Evolutionary conservation across 2,113 vertebrate genomes (phyloP).

Genomic region (Catharus fuscescens): DNA sequence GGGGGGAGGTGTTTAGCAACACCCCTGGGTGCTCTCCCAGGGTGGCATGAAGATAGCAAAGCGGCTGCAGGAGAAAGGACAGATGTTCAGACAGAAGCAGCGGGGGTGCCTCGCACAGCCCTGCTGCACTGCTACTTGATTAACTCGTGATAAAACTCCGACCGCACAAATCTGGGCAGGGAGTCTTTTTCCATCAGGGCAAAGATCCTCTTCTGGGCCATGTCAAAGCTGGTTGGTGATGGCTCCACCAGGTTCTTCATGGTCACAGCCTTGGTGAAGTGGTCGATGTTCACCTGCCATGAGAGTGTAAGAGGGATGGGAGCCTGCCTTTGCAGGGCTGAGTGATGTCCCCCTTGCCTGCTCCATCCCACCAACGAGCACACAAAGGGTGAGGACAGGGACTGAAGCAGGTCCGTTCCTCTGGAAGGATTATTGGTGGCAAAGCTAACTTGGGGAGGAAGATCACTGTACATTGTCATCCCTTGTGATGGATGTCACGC

Average conservation of each 20-base stretch:
- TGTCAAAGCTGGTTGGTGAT: constrained; percentile 84
- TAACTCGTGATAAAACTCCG: constrained; percentile 88
- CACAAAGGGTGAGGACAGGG: rapidly evolving
- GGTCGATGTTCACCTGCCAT: constrained; percentile 93
- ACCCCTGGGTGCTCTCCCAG: background rate
- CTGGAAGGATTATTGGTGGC: background rate
- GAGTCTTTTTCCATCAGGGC: constrained; percentile 98
- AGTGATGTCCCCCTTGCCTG: background rate
- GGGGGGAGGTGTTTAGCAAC: background rate
- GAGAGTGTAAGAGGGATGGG: background rate
- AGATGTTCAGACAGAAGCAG: constrained; percentile 11
- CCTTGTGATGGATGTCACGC: rapidly evolving
- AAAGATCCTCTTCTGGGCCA: constrained; percentile 91
- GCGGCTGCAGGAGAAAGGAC: background rate
- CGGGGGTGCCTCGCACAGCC: constrained; percentile 22
- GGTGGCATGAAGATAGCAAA: constrained; percentile 23
- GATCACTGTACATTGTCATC: background rate
- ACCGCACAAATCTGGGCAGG: constrained; percentile 90
- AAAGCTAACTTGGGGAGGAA: background rate
- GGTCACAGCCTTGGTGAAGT: constrained; percentile 92
- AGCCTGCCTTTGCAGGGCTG: background rate
- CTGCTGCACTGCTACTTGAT: constrained; percentile 74
- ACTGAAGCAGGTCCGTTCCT: background rate
- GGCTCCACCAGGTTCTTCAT: constrained; percentile 91
- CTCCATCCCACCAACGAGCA: background rate